These are phyloP conservation scores for Disparrhopalites patrizii DNA, from an alignment of 2,888 invertebrate species.

Conservation along the genomic window DNA sequence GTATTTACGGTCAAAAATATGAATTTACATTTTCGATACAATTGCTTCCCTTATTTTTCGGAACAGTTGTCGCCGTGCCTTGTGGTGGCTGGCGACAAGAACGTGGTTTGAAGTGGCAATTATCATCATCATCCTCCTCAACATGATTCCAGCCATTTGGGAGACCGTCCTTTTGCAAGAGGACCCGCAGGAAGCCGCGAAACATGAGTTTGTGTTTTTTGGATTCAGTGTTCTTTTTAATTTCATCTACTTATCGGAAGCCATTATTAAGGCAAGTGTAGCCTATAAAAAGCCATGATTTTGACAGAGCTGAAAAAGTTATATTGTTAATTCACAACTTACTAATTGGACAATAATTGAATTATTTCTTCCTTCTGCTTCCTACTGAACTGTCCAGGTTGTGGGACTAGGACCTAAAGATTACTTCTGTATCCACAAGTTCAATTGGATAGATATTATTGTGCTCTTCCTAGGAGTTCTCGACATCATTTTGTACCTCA, in stretches of 20 bases:
- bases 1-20: background rate
- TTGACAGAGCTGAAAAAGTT: too few species aligned
- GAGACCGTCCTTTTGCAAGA: constrained; percentile 49
- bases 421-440: constrained; percentile 58
- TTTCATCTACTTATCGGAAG: constrained; percentile 35
- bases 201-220: constrained; percentile 11
- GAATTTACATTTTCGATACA: background rate
- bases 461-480: constrained; percentile 52
- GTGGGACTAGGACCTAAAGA: constrained; percentile 35
- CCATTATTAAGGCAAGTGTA: constrained; percentile 42
- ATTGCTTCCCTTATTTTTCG: background rate
- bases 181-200: background rate
- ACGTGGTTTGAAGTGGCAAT: constrained; percentile 54
- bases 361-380: too few species aligned
- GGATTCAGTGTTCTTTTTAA: constrained; percentile 31
- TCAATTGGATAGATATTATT: constrained; percentile 59
- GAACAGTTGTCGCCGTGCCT: constrained; percentile 27
- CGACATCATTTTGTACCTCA: background rate
- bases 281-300: too few species aligned
- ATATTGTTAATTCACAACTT: background rate
- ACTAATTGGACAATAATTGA: background rate
- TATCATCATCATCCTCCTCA: constrained; percentile 45
- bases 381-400: constrained; percentile 24
- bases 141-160: constrained; percentile 49
- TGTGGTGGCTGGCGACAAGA: constrained; percentile 42